Percentiles rank a stretch among this genome's conserved stretches.
Evolutionary conservation across 2,113 vertebrate genomes (phyloP).

Genomic region (Rhinoderma darwinii): DNA sequence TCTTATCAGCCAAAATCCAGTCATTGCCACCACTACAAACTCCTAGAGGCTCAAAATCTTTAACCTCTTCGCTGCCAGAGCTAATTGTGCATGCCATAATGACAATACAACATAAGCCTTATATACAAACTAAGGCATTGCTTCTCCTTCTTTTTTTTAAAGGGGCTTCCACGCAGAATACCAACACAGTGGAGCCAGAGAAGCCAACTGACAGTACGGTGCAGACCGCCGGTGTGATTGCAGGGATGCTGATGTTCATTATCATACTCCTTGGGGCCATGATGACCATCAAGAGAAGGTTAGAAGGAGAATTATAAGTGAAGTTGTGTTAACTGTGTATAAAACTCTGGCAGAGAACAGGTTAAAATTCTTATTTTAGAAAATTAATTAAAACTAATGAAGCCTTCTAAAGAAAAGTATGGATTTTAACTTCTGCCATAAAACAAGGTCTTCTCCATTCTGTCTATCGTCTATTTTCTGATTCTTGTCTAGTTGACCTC

Average conservation of each 20-base stretch:
- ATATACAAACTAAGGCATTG: conserved; percentile 26
- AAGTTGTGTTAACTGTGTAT: not conserved
- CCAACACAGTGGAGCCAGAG: conserved; percentile 93
- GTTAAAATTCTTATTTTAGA: conserved; percentile 15
- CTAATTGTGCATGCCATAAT: conserved; percentile 8
- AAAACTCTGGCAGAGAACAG: conserved; percentile 46
- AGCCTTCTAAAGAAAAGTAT: not conserved
- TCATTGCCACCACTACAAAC: not conserved
- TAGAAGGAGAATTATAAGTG: conserved; percentile 61
- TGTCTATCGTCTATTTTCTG: not conserved
- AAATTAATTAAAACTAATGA: not conserved
- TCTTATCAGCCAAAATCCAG: not conserved
- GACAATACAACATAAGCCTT: conserved; percentile 8
- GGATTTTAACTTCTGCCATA: not conserved
- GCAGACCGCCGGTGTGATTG: conserved; percentile 95
- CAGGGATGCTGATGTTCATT: conserved; percentile 95
- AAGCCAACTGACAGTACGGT: conserved; percentile 94
- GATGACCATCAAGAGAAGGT: conserved; percentile 98
- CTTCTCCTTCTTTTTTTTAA: conserved; percentile 60
- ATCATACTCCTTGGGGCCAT: conserved; percentile 94
- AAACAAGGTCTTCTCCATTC: not conserved
- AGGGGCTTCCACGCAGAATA: conserved; percentile 96
- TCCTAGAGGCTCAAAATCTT: not conserved
- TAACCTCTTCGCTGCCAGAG: conserved; percentile 40
- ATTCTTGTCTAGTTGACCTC: not conserved